Evolutionary conservation across 2,113 vertebrate genomes (phyloP).

Genomic region (Xiphorhynchus elegans): DNA sequence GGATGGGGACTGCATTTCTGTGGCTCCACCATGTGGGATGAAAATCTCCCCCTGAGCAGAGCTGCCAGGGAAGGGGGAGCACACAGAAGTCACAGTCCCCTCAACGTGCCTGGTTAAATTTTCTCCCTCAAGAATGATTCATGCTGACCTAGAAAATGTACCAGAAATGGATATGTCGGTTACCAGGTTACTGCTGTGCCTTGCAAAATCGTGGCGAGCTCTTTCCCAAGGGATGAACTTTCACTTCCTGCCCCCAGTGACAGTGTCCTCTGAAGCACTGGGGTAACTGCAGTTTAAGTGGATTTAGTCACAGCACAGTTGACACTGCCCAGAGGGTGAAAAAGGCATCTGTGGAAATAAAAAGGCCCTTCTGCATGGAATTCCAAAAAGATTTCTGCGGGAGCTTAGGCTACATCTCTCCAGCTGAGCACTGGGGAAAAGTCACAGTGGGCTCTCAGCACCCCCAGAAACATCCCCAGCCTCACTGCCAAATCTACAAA

Average conservation of each 20-base stretch:
- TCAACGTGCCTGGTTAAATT: background rate
- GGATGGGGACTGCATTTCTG: background rate
- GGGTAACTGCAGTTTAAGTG: background rate
- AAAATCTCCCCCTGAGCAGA: background rate
- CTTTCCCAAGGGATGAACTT: slow-evolving; percentile 42
- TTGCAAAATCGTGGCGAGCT: slow-evolving; percentile 11
- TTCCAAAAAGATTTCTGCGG: background rate
- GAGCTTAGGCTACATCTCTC: background rate
- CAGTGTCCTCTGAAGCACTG: background rate
- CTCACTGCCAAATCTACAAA: background rate
- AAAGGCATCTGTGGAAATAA: background rate
- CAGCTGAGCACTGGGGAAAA: background rate
- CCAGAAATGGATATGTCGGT: slow-evolving; percentile 34
- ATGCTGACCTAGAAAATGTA: slow-evolving; percentile 52
- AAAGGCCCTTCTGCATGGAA: background rate
- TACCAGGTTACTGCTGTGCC: slow-evolving; percentile 50
- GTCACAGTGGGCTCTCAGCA: background rate
- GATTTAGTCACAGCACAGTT: slow-evolving; percentile 1
- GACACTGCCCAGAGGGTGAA: background rate
- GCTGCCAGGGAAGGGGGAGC: background rate
- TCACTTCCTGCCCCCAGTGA: background rate
- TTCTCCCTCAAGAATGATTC: slow-evolving; percentile 39
- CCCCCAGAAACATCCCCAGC: background rate
- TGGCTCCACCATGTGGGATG: background rate
- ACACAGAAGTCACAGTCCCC: background rate